Percentiles rank a stretch among this genome's conserved stretches.
phyloP scores from a whole-genome alignment of 2,797 vertebrate genomes.

The Myotis vivesi region DNA sequence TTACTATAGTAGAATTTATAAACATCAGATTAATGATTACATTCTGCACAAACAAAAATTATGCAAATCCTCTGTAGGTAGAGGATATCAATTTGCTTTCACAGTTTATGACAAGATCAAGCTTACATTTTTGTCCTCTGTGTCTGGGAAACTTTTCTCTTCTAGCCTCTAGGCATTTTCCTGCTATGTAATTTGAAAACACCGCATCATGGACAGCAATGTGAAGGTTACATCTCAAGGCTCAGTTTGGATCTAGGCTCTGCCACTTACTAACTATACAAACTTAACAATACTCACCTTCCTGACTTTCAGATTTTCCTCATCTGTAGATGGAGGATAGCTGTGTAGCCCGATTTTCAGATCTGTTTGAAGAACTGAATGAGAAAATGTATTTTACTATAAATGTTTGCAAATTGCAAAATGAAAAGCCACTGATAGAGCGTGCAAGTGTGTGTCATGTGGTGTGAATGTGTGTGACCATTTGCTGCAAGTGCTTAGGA shows the following conservation, averaged over 20 bases:
- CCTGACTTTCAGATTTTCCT: not conserved
- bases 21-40: not conserved
- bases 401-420: not conserved
- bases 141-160: not conserved
- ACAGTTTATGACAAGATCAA: not conserved
- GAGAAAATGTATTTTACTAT: not conserved
- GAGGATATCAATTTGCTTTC: not conserved
- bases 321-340: not conserved
- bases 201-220: not conserved
- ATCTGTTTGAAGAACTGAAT: not conserved
- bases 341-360: not conserved
- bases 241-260: not conserved
- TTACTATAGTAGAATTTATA: conserved; percentile 21
- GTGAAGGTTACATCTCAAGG: not conserved
- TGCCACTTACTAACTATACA: not conserved
- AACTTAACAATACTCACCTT: not conserved
- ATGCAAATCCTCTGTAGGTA: not conserved
- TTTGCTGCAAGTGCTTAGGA: not conserved
- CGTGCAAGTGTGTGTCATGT: not conserved
- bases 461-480: not conserved
- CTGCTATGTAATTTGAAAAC: not conserved
- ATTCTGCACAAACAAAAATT: not conserved
- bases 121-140: not conserved
- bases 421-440: not conserved
- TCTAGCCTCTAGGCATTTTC: not conserved